These are phyloP conservation scores for Semotilus atromaculatus DNA, from an alignment of 2,797 vertebrate species.

Conservation along the genomic window DNA sequence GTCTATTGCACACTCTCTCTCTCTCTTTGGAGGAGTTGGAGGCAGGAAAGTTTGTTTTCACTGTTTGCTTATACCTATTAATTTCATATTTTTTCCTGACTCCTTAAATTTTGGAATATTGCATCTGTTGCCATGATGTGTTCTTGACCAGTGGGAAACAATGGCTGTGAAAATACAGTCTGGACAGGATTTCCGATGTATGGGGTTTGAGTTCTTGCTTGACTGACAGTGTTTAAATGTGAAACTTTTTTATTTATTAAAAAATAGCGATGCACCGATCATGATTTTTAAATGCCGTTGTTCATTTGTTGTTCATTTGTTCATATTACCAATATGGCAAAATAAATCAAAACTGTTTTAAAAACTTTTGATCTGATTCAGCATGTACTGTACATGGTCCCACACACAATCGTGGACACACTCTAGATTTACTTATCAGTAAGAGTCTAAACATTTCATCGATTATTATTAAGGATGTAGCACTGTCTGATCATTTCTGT, in stretches of 20 bases:
- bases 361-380: too few species aligned
- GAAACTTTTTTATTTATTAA: background rate
- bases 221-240: background rate
- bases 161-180: background rate
- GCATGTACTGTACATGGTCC: too few species aligned
- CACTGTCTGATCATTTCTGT: too few species aligned
- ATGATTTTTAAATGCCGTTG: background rate
- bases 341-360: too few species aligned
- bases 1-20: constrained; percentile 6
- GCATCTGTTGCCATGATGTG: background rate
- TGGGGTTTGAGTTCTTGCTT: background rate
- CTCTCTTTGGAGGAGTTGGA: background rate
- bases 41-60: constrained; percentile 24
- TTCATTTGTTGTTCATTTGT: background rate
- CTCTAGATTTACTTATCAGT: too few species aligned
- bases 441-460: too few species aligned
- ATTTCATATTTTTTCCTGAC: constrained; percentile 7
- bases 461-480: too few species aligned
- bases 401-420: too few species aligned
- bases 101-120: constrained; percentile 22
- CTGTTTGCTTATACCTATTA: constrained; percentile 2
- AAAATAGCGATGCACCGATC: background rate
- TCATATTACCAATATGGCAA: too few species aligned
- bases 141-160: background rate
- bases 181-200: background rate